Evolutionary conservation across 2,888 invertebrate species (phyloP).

Genomic region (Hylaea fasciaria): DNA sequence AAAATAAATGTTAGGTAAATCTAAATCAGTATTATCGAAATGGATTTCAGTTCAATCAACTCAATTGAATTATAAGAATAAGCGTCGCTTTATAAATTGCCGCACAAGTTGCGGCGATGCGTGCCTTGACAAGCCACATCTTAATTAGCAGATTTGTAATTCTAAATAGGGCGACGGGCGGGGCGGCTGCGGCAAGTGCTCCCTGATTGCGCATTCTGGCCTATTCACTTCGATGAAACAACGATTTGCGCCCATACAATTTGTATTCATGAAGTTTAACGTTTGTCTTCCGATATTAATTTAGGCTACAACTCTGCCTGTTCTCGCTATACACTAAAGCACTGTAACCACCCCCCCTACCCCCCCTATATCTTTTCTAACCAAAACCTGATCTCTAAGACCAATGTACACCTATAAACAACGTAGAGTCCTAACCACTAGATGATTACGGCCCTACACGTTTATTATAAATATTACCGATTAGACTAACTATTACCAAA

Average conservation of each 20-base stretch:
- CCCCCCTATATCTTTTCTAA: too few species aligned
- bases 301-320: not conserved
- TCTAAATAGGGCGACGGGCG: conserved; percentile 50
- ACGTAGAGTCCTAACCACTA: too few species aligned
- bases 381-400: too few species aligned
- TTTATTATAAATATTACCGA: too few species aligned
- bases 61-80: conserved; percentile 6
- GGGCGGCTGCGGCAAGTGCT: conserved; percentile 35
- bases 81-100: conserved; percentile 2
- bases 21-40: too few species aligned
- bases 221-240: conserved; percentile 45
- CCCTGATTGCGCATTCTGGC: conserved; percentile 40
- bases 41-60: not conserved
- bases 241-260: conserved; percentile 44
- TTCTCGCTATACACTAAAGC: not conserved
- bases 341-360: too few species aligned
- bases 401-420: too few species aligned
- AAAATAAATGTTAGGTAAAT: too few species aligned
- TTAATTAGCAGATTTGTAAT: conserved; percentile 63
- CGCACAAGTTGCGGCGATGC: conserved; percentile 37
- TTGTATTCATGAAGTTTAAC: conserved; percentile 47
- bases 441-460: too few species aligned
- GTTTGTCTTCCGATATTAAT: conserved; percentile 19
- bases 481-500: too few species aligned
- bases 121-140: conserved; percentile 48